Evolutionary conservation across 2,888 invertebrate species (phyloP).

Genomic region (Pseudococcus jackbeardsleyi): DNA sequence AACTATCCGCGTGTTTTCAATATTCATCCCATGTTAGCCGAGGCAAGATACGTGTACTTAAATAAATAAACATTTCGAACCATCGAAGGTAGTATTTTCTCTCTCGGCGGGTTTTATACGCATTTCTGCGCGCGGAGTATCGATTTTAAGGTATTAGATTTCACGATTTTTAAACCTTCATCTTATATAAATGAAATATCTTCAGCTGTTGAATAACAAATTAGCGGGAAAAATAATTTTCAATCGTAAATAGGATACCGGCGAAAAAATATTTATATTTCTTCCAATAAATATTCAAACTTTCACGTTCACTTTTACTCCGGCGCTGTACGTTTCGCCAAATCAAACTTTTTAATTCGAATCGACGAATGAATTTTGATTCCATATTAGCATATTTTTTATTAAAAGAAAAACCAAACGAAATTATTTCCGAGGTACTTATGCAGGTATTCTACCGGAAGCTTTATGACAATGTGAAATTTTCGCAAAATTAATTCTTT

Average conservation of each 20-base stretch:
- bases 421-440: not conserved
- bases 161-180: constrained; percentile 9
- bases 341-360: not conserved
- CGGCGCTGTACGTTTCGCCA: not conserved
- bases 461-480: no score
- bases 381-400: not conserved
- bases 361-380: constrained; percentile 1
- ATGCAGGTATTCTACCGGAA: not conserved
- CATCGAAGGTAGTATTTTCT: not conserved
- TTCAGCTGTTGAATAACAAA: constrained; percentile 22
- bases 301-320: not conserved
- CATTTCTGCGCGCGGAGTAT: constrained; percentile 1
- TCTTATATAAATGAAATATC: constrained; percentile 2
- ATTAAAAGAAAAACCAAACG: not conserved
- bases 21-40: not conserved
- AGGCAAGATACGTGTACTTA: not conserved
- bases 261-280: not conserved
- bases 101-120: not conserved
- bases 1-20: not conserved
- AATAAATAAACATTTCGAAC: not conserved
- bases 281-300: not conserved
- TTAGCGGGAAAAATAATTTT: constrained; percentile 7
- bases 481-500: no score
- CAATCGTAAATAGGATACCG: not conserved
- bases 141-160: constrained; percentile 18